These are phyloP conservation scores for Sarcophaga subvicina DNA, from an alignment of 2,888 invertebrate genomes.

Conservation along the genomic window DNA sequence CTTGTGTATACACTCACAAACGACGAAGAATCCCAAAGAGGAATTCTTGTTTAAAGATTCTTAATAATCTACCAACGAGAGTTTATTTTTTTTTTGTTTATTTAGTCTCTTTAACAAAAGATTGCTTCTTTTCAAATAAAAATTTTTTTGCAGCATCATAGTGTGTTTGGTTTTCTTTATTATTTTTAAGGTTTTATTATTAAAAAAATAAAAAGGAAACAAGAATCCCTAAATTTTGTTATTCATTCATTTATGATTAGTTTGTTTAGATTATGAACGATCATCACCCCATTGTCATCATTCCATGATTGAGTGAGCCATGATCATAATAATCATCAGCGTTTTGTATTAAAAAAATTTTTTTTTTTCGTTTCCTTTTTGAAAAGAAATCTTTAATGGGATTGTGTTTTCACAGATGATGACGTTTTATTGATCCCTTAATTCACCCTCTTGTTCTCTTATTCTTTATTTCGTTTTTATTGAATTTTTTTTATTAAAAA, in stretches of 20 bases:
- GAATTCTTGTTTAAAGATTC: no score
- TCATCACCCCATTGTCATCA: constrained; percentile 40
- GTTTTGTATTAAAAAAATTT: no score
- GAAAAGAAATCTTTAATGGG: not conserved
- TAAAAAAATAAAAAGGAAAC: constrained; percentile 38
- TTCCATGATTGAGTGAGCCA: no score
- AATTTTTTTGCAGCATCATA: constrained; percentile 52
- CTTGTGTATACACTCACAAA: no score
- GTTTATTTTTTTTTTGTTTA: no score
- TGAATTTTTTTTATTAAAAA: constrained; percentile 46
- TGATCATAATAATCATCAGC: no score
- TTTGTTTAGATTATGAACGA: constrained; percentile 10
- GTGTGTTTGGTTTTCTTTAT: constrained; percentile 20
- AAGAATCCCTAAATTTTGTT: not conserved
- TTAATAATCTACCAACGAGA: no score
- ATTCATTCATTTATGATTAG: constrained; percentile 16
- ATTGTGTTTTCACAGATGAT: constrained; percentile 62
- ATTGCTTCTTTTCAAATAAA: not conserved
- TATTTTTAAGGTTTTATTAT: constrained; percentile 16
- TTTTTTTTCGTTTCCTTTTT: no score
- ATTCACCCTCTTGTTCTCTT: not conserved
- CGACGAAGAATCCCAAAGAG: no score
- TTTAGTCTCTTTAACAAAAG: constrained; percentile 1
- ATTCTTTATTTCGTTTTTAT: not conserved
- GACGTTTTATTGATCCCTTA: constrained; percentile 41